A percentile compares a stretch with the other conserved stretches of the same genome.
Conservation (phyloP, 2,113 vertebrate genomes). For the Entomyzon cyanotis region DNA sequence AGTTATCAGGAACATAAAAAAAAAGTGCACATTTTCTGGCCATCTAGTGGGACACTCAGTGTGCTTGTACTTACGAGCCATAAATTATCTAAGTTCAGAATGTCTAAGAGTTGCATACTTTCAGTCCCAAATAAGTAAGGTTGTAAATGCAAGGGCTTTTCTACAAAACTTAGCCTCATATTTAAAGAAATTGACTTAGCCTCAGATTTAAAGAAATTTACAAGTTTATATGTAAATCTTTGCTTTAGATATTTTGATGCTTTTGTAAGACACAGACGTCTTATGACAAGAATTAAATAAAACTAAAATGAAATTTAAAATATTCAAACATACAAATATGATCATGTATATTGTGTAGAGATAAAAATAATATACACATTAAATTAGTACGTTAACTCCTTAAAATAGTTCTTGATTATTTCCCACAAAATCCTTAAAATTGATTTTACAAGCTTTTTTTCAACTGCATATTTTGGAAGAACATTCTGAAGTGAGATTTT, state of each 20-base stretch:
- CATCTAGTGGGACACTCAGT: background rate
- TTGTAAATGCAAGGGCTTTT: background rate
- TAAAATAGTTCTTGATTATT: background rate
- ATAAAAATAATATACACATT: background rate
- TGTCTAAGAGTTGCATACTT: background rate
- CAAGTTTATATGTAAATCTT: background rate
- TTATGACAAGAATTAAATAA: background rate
- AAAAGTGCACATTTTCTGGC: background rate
- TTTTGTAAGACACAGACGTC: background rate
- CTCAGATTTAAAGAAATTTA: background rate
- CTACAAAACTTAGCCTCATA: background rate
- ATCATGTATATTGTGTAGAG: background rate
- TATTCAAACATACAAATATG: background rate
- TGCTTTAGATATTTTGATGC: background rate
- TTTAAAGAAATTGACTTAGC: background rate
- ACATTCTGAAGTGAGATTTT: background rate
- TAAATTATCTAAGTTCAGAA: background rate
- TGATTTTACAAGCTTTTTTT: background rate
- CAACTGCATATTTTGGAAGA: background rate
- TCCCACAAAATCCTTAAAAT: background rate
- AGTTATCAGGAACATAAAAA: background rate
- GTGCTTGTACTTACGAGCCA: background rate
- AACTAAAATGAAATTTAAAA: background rate
- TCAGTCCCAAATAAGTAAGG: background rate
- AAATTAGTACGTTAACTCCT: background rate